phyloP scores from a whole-genome alignment of 2,113 vertebrate species.

The Mastomys natalensis region DNA sequence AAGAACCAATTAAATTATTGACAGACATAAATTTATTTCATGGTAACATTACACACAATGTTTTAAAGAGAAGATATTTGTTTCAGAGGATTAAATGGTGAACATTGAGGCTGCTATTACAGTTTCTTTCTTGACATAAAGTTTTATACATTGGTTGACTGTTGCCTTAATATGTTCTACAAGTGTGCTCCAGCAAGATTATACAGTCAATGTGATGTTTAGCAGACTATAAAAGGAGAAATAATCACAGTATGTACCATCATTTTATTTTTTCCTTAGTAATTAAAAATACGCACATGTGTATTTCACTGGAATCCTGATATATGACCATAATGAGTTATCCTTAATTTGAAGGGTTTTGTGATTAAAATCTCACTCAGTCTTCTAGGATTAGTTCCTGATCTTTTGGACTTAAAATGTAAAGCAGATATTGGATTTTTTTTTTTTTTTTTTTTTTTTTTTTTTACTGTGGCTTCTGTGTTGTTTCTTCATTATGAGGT shows the following conservation, averaged over 20 bases:
- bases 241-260: neutral
- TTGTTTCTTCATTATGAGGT: neutral
- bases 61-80: conserved; percentile 65
- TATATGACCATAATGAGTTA: neutral
- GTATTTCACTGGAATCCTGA: neutral
- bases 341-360: neutral
- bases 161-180: conserved; percentile 67
- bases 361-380: neutral
- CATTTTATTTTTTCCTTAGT: neutral
- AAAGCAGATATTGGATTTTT: neutral
- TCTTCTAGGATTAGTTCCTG: conserved; percentile 12
- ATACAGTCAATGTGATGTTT: conserved; percentile 66
- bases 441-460: neutral
- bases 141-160: conserved; percentile 65
- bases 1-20: conserved; percentile 75
- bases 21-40: conserved; percentile 76
- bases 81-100: conserved; percentile 53
- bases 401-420: neutral
- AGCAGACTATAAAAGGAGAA: conserved; percentile 29
- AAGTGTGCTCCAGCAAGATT: conserved; percentile 55
- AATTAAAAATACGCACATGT: conserved; percentile 23
- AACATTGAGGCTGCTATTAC: conserved; percentile 52
- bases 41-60: conserved; percentile 52
- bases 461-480: neutral
- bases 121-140: conserved; percentile 75